Base-by-base conservation (phyloP, 2,113 vertebrate genomes). In the Apaloderma vittatum region DNA sequence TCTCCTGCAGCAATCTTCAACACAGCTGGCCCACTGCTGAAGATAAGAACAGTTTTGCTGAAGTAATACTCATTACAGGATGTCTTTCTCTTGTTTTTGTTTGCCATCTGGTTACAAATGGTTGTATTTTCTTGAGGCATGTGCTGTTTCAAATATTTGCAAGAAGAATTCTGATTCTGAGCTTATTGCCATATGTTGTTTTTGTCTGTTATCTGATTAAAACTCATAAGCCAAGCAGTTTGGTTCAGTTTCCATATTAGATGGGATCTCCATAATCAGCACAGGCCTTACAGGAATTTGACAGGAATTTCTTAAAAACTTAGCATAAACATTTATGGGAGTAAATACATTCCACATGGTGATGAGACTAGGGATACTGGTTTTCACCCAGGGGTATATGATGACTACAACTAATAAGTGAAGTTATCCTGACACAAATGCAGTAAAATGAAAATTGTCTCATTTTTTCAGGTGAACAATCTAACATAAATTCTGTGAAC, bases 41-140 rank as follows among this genome's bases (percentile, higher is more conserved):
- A 88, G 75, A 61, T 66, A 80, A 95, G 74, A 93, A 70, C 23
- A 76, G 20, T 83, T 93, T 90, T 95, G 67, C 72, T 88, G 63
- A 86, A 55, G 68, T 80, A 88, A 74, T 86, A 18, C 19, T 57
- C 63, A 49, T 68, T 72, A 51, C 40, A 70, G 58, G 66, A 73
- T 3, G 1, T 48, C 46, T 92, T 88, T 17, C 40, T 76, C 71
- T 67, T 94, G 59, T 12, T 95, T 91, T 92, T 62, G 27, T 76
- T 86, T 92, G 27, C 36, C 75, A 86, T 79, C 67, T 70, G 20
- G 24, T 93, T 86, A 55, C 59, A 84, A 94, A 89, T 55, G 37
- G 34, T 11, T 73, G 17, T 48, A 48, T 85, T 94, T 80, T 46
- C 61, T 94, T 36, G 24, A 0, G 55, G 13, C 7, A 37, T 20